Evolutionary conservation across 2,113 vertebrate genomes (phyloP).

Genomic region (Agapornis roseicollis): DNA sequence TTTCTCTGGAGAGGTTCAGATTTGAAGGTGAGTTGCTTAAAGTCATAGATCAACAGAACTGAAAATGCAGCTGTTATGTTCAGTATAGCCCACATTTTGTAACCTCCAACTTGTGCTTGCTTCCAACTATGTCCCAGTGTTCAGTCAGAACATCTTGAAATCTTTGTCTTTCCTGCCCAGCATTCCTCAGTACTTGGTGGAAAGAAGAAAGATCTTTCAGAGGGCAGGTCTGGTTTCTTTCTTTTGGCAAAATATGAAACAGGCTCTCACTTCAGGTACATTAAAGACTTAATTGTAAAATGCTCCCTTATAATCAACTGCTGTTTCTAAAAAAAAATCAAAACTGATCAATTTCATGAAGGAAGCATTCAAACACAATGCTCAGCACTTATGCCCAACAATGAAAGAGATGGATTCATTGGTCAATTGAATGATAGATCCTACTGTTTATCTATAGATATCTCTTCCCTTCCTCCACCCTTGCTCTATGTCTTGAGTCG

Average conservation of each 20-base stretch:
- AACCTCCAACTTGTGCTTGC: background rate
- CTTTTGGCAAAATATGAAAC: background rate
- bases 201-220: background rate
- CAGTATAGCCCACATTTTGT: background rate
- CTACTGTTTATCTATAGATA: background rate
- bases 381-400: background rate
- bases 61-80: background rate
- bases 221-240: background rate
- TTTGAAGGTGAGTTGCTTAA: constrained; percentile 32
- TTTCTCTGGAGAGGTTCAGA: background rate
- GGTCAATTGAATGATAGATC: background rate
- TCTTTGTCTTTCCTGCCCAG: background rate
- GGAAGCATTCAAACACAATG: background rate
- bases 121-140: background rate
- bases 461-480: rapidly evolving
- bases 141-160: background rate
- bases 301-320: background rate
- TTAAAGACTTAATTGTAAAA: background rate
- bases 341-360: background rate
- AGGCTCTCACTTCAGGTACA: background rate
- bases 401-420: background rate
- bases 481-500: background rate
- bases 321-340: background rate
- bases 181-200: background rate
- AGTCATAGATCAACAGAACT: background rate